Evolutionary conservation across 2,797 vertebrate genomes (phyloP).

Genomic region (Hipposideros larvatus): DNA sequence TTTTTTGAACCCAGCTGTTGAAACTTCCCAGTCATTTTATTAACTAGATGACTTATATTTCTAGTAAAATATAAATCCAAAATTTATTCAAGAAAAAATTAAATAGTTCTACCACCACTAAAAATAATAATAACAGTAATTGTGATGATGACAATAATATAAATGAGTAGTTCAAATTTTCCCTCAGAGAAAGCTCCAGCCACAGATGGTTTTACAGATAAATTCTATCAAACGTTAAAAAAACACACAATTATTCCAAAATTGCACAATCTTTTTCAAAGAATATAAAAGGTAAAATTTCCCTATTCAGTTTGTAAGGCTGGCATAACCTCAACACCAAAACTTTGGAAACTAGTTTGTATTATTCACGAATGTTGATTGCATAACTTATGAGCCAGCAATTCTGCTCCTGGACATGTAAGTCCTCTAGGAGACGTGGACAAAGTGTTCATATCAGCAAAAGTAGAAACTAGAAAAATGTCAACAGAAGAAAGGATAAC

Average conservation of each 20-base stretch:
- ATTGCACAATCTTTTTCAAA: neutral
- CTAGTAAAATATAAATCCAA: neutral
- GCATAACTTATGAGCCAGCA: neutral
- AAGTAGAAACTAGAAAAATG: neutral
- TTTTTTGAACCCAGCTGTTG: neutral
- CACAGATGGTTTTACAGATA: neutral
- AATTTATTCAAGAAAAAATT: neutral
- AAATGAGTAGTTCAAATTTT: neutral
- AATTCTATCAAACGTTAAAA: neutral
- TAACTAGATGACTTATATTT: neutral
- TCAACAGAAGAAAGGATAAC: neutral
- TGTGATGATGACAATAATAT: neutral
- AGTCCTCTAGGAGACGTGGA: neutral
- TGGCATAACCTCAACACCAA: neutral
- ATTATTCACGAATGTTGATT: neutral
- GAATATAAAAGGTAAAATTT: neutral
- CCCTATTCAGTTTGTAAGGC: neutral
- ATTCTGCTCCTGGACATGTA: neutral
- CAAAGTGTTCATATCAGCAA: neutral
- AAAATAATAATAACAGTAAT: neutral
- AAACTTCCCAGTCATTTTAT: neutral
- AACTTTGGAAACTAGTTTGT: neutral
- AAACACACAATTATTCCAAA: neutral
- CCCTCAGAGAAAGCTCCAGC: constrained; percentile 36
- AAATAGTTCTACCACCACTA: neutral